phyloP scores from a whole-genome alignment of 2,113 vertebrate species.

The Bos javanicus region DNA sequence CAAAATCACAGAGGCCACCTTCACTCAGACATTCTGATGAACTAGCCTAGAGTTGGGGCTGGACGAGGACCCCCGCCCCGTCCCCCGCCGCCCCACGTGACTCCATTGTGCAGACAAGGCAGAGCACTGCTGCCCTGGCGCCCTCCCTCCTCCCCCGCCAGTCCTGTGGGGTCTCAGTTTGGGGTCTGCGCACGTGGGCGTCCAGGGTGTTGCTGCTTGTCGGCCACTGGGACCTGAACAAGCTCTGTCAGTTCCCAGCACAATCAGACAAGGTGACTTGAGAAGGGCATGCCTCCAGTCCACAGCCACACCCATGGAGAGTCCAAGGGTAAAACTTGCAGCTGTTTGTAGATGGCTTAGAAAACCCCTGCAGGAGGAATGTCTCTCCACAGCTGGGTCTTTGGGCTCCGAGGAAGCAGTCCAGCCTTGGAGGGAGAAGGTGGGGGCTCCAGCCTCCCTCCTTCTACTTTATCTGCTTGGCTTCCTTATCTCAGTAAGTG shows the following conservation, averaged over 20 bases:
- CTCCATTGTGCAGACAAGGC: background rate
- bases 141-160: background rate
- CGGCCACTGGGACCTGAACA: no score
- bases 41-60: accelerated
- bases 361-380: background rate
- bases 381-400: background rate
- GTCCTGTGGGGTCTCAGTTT: background rate
- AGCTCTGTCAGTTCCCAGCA: background rate
- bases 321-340: background rate
- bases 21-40: background rate
- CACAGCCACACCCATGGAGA: background rate
- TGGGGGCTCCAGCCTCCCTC: accelerated
- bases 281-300: background rate
- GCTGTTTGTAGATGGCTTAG: background rate
- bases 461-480: background rate
- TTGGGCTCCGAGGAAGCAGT: background rate
- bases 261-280: background rate
- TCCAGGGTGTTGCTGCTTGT: no score
- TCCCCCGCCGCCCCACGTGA: background rate
- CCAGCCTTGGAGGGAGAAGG: background rate
- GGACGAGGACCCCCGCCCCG: no score
- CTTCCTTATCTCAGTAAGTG: background rate
- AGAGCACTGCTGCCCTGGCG: background rate
- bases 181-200: accelerated
- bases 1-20: background rate